Evolutionary conservation across 1,140 invertebrate genomes (phyloP).

Genomic region (Psix sp.): DNA sequence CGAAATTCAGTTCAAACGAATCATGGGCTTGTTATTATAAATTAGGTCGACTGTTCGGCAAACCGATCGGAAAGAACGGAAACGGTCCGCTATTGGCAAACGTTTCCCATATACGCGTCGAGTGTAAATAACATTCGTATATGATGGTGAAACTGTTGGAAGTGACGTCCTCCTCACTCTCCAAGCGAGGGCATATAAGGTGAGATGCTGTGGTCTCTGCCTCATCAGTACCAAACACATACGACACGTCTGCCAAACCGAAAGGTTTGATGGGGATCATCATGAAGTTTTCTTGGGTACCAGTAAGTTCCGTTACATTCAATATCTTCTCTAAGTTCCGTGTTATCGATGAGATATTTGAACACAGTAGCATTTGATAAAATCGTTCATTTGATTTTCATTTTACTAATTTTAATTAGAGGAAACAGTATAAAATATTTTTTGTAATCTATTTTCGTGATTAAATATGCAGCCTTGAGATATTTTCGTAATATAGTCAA

Average conservation of each 20-base stretch:
- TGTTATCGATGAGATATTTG: no score
- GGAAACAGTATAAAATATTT: no score
- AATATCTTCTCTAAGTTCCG: slow-evolving; percentile 1
- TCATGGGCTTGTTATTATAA: slow-evolving; percentile 27
- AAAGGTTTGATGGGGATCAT: slow-evolving; percentile 65
- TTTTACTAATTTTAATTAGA: no score
- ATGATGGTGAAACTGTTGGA: slow-evolving; percentile 71
- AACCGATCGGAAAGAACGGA: slow-evolving; percentile 20
- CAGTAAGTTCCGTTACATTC: slow-evolving; percentile 64
- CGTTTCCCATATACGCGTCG: slow-evolving; percentile 64
- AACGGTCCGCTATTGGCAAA: slow-evolving; percentile 62
- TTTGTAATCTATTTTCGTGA: no score
- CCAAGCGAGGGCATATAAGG: slow-evolving; percentile 76
- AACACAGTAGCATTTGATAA: no score
- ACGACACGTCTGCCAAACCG: slow-evolving; percentile 68
- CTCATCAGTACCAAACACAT: slow-evolving; percentile 75
- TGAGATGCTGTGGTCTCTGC: slow-evolving; percentile 73
- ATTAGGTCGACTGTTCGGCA: slow-evolving; percentile 8
- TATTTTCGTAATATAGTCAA: no score
- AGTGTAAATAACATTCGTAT: slow-evolving; percentile 64
- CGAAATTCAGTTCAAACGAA: slow-evolving; percentile 6
- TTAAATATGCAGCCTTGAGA: no score
- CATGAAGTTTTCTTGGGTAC: slow-evolving; percentile 66
- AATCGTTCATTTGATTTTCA: no score
- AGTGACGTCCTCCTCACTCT: slow-evolving; percentile 67